A percentile compares a stretch with the other conserved stretches of the same genome.
Conservation (phyloP, 2,888 invertebrate species). For the Ochropleura plecta region DNA sequence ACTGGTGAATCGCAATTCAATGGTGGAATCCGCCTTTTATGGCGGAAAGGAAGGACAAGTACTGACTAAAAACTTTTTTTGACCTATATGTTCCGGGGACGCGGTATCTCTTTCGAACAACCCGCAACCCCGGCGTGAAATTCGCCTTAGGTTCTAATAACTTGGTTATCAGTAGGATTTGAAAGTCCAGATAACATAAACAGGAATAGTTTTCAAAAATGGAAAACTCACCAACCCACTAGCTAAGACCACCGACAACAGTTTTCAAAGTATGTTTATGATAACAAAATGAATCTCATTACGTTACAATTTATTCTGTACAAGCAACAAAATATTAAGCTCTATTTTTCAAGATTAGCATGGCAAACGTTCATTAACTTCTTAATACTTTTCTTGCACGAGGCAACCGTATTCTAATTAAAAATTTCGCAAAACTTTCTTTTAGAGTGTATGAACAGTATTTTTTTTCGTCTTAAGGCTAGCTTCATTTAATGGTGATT, state of each 20-base stretch:
- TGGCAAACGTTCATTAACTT: constrained; percentile 45
- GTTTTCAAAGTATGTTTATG: background rate
- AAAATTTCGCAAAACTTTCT: constrained; percentile 46
- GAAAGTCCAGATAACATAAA: background rate
- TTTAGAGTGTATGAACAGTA: constrained; percentile 10
- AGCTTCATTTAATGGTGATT: constrained; percentile 20
- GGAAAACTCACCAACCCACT: background rate
- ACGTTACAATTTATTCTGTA: constrained; percentile 1
- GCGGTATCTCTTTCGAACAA: too few relatives aligned
- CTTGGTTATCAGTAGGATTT: background rate
- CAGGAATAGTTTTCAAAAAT: background rate
- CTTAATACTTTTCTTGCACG: constrained; percentile 19
- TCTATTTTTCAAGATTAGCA: constrained; percentile 39
- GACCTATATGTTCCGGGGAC: too few relatives aligned
- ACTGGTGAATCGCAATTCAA: too few relatives aligned
- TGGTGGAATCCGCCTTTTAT: too few relatives aligned
- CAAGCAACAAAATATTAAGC: constrained; percentile 12
- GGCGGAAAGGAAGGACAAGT: too few relatives aligned
- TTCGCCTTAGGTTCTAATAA: background rate
- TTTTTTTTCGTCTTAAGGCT: constrained; percentile 5
- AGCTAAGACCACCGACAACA: background rate
- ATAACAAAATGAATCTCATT: constrained; percentile 14
- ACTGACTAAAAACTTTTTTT: too few relatives aligned
- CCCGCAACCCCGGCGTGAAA: background rate
- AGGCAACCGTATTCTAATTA: constrained; percentile 40